Evolutionary conservation across 1,140 invertebrate genomes (phyloP).

Genomic region (Atta cephalotes): DNA sequence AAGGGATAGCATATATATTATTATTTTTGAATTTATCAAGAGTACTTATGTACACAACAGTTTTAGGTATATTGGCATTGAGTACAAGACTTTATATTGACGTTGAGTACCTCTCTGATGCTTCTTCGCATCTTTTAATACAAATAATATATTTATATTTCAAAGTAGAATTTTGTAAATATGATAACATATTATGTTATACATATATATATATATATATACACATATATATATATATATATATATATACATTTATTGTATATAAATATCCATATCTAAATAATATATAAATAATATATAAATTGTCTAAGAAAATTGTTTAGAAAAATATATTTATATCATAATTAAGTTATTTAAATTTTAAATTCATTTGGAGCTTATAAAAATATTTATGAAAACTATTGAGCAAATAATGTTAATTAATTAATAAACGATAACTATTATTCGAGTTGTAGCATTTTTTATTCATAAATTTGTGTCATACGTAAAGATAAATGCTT

Average conservation of each 20-base stretch:
- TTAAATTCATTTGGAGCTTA: not conserved
- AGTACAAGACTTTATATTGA: not conserved
- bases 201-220: too few species aligned
- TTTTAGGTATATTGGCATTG: not conserved
- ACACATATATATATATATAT: too few species aligned
- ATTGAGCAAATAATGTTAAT: not conserved
- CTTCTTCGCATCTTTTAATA: not conserved
- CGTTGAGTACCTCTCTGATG: not conserved
- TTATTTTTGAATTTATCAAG: slow-evolving; percentile 38
- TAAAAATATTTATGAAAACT: not conserved
- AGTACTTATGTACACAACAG: not conserved
- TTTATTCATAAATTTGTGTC: not conserved
- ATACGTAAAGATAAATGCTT: not conserved
- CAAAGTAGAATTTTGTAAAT: not conserved
- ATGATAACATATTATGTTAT: not conserved
- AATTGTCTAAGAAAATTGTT: too few species aligned
- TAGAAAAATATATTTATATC: too few species aligned
- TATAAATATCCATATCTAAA: not conserved
- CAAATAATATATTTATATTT: not conserved
- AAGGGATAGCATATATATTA: slow-evolving; percentile 10
- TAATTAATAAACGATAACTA: not conserved
- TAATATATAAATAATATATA: too few species aligned
- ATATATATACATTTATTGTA: too few species aligned
- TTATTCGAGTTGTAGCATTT: not conserved
- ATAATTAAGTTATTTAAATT: too few species aligned